Base-by-base conservation (phyloP, 2,888 invertebrate species). In the Rhagophthalmus giganteus region DNA sequence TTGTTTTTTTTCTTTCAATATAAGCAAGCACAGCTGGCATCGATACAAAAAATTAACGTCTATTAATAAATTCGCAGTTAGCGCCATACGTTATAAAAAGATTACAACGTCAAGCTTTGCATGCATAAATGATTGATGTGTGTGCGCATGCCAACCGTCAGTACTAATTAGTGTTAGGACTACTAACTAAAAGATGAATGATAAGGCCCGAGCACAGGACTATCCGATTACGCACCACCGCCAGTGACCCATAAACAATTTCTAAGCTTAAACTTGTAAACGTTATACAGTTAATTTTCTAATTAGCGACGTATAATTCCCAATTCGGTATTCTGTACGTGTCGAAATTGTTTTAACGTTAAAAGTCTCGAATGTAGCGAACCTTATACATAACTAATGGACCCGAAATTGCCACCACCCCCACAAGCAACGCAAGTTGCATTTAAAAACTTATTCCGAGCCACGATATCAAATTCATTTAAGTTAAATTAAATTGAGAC, bases 161-260 rank as follows among this genome's bases (percentile, higher is more conserved):
- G 54, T 52, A 57, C 54, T 57, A 57, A 57, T 57, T 57, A 57
- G 54, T 50, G 57, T 47, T 50, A 38, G 28, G 13, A 46, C 46
- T 20, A 40, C 42, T 41, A 47, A 46, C 38, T 47, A 45, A 35
- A 57, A 40, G 51, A 54, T 49, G 52, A 54, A 47, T 46, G 46
- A 46, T 46, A 46, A 38, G 46, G 32, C 32, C 13, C 20, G 16
- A 10, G 31, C 31, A 31, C 38, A 38, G 30, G 20, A 38, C 31
- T 46, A 46, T 46, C 46, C 25, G 15, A 38, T 46, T 46, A 46
- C 46, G 12, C 31, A 20, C 20, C 38, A 38, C 31, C 37, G 26
- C 28, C 46, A 26, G 14, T 38, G 14, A 46, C 28, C 46, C 46
- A 38, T 46, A 37, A 37, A 31, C 24, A 32, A 3, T 38, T 39